These are phyloP conservation scores for Meghimatium bilineatum DNA, from an alignment of 2,888 invertebrate species.

Conservation along the genomic window DNA sequence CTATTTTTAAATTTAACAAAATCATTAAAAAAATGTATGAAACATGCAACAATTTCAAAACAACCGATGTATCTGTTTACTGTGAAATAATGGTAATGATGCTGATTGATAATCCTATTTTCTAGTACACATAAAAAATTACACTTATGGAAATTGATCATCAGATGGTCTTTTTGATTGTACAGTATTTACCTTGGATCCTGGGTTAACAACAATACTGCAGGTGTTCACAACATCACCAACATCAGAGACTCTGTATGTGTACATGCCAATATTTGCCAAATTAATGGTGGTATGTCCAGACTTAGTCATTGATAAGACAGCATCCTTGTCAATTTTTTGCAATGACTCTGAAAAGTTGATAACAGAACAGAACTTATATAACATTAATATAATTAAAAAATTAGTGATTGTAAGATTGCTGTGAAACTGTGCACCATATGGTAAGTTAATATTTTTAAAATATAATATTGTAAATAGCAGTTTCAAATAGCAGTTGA, in stretches of 20 bases:
- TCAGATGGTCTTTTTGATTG: neutral
- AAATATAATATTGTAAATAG: too few species aligned
- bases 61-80: neutral
- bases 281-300: constrained; percentile 71
- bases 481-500: too few species aligned
- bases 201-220: constrained; percentile 74
- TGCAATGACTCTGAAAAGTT: neutral
- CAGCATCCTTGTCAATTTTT: constrained; percentile 64
- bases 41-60: neutral
- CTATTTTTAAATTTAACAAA: neutral
- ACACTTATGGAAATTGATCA: neutral
- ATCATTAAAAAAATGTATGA: neutral
- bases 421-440: too few species aligned
- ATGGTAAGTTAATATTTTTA: too few species aligned
- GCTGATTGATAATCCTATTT: neutral
- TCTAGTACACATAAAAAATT: neutral
- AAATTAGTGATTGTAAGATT: too few species aligned
- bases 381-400: too few species aligned
- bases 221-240: constrained; percentile 68
- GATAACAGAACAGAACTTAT: neutral
- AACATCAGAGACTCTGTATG: constrained; percentile 70
- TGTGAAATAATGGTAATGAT: neutral
- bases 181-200: constrained; percentile 69
- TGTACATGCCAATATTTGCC: constrained; percentile 74
- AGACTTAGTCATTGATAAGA: constrained; percentile 65